phyloP scores from a whole-genome alignment of 2,888 invertebrate genomes.

The Germaria angustata region DNA sequence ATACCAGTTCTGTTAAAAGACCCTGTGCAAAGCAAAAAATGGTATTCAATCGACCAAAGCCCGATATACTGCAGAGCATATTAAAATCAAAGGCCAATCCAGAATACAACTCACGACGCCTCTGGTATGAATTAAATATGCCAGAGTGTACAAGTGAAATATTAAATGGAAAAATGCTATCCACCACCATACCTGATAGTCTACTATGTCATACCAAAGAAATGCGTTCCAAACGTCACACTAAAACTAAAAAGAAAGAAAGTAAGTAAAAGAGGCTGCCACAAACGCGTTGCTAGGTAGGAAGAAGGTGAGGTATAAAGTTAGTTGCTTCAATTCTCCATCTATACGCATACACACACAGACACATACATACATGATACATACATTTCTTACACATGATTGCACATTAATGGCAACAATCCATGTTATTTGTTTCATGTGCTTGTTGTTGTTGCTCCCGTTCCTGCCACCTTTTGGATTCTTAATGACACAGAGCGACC shows the following conservation, averaged over 20 bases:
- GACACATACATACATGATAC: background rate
- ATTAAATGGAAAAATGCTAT: slow-evolving; percentile 80
- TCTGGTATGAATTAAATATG: slow-evolving; percentile 79
- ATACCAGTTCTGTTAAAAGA: slow-evolving; percentile 71
- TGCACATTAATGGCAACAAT: slow-evolving; percentile 49
- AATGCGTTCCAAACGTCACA: slow-evolving; percentile 78
- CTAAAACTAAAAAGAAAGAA: slow-evolving; percentile 72
- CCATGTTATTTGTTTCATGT: slow-evolving; percentile 40
- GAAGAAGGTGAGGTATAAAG: background rate
- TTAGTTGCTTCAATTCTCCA: slow-evolving; percentile 16
- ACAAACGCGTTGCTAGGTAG: background rate
- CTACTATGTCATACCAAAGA: slow-evolving; percentile 79
- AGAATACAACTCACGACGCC: slow-evolving; percentile 75
- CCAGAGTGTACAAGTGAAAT: slow-evolving; percentile 77
- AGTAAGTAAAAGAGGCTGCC: slow-evolving; percentile 35
- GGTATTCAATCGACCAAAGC: slow-evolving; percentile 76
- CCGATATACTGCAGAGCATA: slow-evolving; percentile 74
- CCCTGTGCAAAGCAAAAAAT: slow-evolving; percentile 74
- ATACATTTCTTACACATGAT: slow-evolving; percentile 57
- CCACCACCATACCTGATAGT: slow-evolving; percentile 83
- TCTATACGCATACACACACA: background rate
- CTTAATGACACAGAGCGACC: slow-evolving; percentile 81
- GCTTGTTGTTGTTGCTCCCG: slow-evolving; percentile 7
- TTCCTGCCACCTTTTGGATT: background rate
- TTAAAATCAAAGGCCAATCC: slow-evolving; percentile 78